Conservation (phyloP, 2,888 invertebrate genomes). For the Carabus problematicus region DNA sequence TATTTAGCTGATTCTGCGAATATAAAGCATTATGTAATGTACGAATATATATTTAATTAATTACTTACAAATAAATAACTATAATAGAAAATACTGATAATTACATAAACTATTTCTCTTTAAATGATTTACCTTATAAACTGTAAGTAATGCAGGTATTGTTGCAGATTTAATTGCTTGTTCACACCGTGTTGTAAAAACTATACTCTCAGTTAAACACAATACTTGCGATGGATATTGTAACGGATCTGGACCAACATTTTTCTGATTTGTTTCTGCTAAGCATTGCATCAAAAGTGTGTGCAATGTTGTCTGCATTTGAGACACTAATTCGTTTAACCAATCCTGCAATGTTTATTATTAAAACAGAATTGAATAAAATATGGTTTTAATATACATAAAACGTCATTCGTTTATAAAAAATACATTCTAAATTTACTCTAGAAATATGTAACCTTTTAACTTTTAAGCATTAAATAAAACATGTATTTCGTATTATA, state of each 20-base stretch:
- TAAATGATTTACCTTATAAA: conserved; percentile 58
- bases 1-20: conserved; percentile 60
- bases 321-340: conserved; percentile 81
- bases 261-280: conserved; percentile 60
- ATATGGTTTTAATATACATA: too few relatives aligned
- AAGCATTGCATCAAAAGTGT: conserved; percentile 68
- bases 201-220: conserved; percentile 83
- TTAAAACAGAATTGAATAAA: conserved; percentile 3
- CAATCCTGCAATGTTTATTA: conserved; percentile 63
- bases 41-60: not conserved
- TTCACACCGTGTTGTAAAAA: conserved; percentile 86
- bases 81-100: not conserved
- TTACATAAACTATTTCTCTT: not conserved
- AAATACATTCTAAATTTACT: too few relatives aligned
- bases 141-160: conserved; percentile 62
- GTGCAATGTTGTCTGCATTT: conserved; percentile 81
- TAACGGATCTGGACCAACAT: conserved; percentile 63
- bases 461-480: too few relatives aligned
- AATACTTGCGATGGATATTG: conserved; percentile 81
- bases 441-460: too few relatives aligned
- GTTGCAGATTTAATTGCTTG: conserved; percentile 75
- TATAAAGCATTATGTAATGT: conserved; percentile 35
- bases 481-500: too few relatives aligned
- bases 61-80: too few relatives aligned
- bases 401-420: too few relatives aligned